These are phyloP conservation scores for Cheilosia urbana DNA, from an alignment of 2,888 invertebrate species.

Conservation along the genomic window DNA sequence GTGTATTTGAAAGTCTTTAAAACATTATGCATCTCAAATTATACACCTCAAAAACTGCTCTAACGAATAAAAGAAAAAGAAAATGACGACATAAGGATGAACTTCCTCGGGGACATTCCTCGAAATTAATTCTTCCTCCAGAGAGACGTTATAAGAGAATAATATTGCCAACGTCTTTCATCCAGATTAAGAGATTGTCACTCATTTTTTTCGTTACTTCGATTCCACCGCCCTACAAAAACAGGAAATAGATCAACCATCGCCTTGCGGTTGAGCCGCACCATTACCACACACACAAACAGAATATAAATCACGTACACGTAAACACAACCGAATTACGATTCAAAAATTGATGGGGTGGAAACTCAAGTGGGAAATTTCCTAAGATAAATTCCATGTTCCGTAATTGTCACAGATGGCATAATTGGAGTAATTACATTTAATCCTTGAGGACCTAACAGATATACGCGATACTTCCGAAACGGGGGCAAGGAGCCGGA, in stretches of 20 bases:
- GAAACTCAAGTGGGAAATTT: slow-evolving; percentile 72
- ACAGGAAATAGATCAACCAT: slow-evolving; percentile 39
- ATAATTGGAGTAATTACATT: slow-evolving; percentile 84
- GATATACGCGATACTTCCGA: slow-evolving; percentile 26
- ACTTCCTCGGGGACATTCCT: slow-evolving; percentile 47
- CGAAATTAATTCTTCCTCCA: slow-evolving; percentile 37
- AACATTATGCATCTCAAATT: neutral
- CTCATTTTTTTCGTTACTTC: neutral
- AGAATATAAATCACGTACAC: slow-evolving; percentile 6
- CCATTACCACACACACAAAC: slow-evolving; percentile 2
- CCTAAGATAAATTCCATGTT: slow-evolving; percentile 63
- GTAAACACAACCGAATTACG: slow-evolving; percentile 17
- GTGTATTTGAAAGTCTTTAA: neutral
- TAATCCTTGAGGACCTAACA: slow-evolving; percentile 82
- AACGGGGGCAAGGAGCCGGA: slow-evolving; percentile 23
- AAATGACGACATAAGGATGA: slow-evolving; percentile 3
- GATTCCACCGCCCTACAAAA: slow-evolving; percentile 16
- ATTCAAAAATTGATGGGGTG: slow-evolving; percentile 70
- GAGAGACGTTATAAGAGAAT: slow-evolving; percentile 34
- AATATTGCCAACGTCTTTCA: slow-evolving; percentile 46
- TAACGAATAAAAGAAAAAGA: neutral
- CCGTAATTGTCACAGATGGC: slow-evolving; percentile 84
- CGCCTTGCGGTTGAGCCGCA: too few species aligned
- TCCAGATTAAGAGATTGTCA: slow-evolving; percentile 53
- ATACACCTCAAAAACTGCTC: neutral